Evolutionary conservation across 1,140 invertebrate species (phyloP).

Genomic region (Rhopalosiphum maidis): DNA sequence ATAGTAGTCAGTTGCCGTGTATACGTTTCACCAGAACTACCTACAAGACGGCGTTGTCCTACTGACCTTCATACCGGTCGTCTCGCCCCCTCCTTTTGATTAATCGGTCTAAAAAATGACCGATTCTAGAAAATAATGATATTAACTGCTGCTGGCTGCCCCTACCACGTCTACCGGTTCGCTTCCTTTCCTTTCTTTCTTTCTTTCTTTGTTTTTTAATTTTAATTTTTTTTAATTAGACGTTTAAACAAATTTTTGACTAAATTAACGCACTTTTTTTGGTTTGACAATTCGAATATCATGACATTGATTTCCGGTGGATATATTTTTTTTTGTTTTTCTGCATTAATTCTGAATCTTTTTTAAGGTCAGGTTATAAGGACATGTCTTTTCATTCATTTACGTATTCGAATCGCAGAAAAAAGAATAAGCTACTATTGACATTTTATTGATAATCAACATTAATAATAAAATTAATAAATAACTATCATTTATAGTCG

Average conservation of each 20-base stretch:
- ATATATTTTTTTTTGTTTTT: constrained; percentile 12
- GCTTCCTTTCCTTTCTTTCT: constrained; percentile 34
- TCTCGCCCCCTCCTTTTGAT: constrained; percentile 57
- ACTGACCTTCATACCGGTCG: constrained; percentile 56
- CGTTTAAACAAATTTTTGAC: constrained; percentile 50
- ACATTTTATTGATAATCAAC: neutral
- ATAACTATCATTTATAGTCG: neutral
- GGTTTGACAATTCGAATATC: constrained; percentile 12
- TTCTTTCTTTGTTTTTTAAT: constrained; percentile 30
- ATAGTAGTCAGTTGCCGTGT: neutral
- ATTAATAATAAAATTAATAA: constrained; percentile 16
- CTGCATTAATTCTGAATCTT: neutral
- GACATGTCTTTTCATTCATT: neutral
- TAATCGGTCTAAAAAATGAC: constrained; percentile 54
- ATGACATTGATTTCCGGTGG: neutral
- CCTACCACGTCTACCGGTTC: constrained; percentile 15
- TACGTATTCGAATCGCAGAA: neutral
- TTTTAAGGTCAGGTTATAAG: constrained; percentile 41
- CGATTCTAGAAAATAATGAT: constrained; percentile 57
- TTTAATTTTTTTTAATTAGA: constrained; percentile 32
- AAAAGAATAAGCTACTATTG: neutral
- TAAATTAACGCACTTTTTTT: constrained; percentile 19
- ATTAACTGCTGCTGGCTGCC: constrained; percentile 7
- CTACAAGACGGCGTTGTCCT: constrained; percentile 51
- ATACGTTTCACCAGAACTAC: constrained; percentile 50